Percentiles rank a stretch among this genome's conserved stretches.
Evolutionary conservation across 2,113 vertebrate genomes (phyloP).

Genomic region (Thermophis baileyi): DNA sequence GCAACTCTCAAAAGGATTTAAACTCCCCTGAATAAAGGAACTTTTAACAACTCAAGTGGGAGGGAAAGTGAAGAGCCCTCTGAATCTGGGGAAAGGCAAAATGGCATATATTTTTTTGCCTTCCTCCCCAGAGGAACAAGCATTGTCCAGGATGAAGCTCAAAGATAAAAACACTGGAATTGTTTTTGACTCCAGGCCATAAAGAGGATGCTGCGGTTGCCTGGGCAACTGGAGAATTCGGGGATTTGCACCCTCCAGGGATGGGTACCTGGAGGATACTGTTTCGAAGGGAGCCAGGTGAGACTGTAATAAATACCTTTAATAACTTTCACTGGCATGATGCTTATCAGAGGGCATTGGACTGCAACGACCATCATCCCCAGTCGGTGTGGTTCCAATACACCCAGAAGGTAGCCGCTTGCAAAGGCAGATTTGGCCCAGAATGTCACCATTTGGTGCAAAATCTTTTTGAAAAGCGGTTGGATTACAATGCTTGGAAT

Average conservation of each 20-base stretch:
- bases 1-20: background rate
- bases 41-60: background rate
- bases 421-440: background rate
- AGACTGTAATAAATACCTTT: background rate
- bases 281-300: conserved; percentile 13
- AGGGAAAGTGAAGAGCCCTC: background rate
- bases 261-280: conserved; percentile 22
- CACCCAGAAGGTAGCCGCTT: background rate
- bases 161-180: background rate
- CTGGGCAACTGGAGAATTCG: conserved; percentile 41
- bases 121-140: background rate
- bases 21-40: background rate
- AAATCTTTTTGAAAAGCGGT: background rate
- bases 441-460: background rate
- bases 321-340: fast-evolving
- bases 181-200: background rate
- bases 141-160: background rate
- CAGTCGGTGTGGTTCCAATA: background rate
- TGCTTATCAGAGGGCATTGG: background rate
- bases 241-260: conserved; percentile 28
- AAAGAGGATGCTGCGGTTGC: conserved; percentile 47
- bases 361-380: background rate
- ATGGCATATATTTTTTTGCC: background rate
- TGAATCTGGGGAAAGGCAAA: background rate
- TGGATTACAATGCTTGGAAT: no score